A percentile compares a stretch with the other conserved stretches of the same genome.
phyloP scores from a whole-genome alignment of 2,888 invertebrate genomes.

The Lasioglossum malachurum region DNA sequence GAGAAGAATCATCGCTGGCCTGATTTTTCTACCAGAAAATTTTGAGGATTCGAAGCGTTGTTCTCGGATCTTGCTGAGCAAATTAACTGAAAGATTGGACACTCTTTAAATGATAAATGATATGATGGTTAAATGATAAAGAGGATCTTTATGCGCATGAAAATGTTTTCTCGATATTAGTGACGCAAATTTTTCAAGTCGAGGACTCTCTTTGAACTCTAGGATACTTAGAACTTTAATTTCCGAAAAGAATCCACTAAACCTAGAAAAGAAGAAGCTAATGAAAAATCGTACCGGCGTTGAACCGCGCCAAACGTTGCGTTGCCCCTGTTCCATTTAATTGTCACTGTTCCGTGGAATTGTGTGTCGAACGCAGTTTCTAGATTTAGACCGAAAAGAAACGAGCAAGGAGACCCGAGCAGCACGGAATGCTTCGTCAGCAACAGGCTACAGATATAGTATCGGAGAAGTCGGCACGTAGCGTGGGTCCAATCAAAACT shows the following conservation, averaged over 20 bases:
- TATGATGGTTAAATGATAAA: too few species aligned
- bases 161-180: too few species aligned
- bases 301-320: not conserved
- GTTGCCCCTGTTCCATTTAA: not conserved
- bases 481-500: conserved; percentile 61
- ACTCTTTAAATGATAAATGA: too few species aligned
- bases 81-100: not conserved
- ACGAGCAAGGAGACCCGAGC: not conserved
- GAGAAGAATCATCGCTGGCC: conserved; percentile 12
- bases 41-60: not conserved
- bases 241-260: not conserved
- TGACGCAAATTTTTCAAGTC: too few species aligned
- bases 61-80: not conserved
- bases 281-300: not conserved
- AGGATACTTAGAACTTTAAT: not conserved
- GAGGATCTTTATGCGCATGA: too few species aligned
- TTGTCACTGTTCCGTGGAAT: not conserved
- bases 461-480: conserved; percentile 26
- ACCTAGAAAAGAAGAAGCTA: not conserved
- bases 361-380: not conserved
- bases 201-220: too few species aligned
- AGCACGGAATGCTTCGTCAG: not conserved
- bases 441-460: not conserved
- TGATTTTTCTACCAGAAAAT: not conserved
- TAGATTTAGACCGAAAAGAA: not conserved